Percentiles rank a stretch among this genome's conserved stretches.
These are phyloP conservation scores for Gobius niger DNA, from an alignment of 2,113 vertebrate species.

Conservation along the genomic window DNA sequence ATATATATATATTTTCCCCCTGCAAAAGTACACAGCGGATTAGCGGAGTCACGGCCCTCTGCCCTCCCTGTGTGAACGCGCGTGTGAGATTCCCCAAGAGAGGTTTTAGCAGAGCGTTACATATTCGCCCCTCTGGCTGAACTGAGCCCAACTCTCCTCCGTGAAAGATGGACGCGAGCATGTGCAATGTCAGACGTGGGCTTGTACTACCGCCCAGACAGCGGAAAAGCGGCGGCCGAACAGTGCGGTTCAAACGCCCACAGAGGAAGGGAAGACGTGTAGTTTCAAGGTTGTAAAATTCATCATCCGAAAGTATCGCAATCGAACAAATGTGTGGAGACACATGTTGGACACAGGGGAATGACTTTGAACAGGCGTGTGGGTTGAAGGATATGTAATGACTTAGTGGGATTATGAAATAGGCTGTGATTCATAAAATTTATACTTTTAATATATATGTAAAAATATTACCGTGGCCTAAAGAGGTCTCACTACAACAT, in stretches of 20 bases:
- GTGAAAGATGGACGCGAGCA: conserved; percentile 49
- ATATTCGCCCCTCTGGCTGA: conserved; percentile 64
- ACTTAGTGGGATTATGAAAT: not conserved
- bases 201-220: conserved; percentile 26
- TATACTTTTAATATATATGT: too few species aligned
- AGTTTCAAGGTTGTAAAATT: conserved; percentile 38
- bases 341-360: conserved; percentile 26
- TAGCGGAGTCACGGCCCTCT: conserved; percentile 20
- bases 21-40: conserved; percentile 25
- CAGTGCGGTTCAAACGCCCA: conserved; percentile 57
- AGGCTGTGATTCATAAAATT: not conserved
- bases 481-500: too few species aligned
- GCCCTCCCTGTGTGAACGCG: conserved; percentile 9
- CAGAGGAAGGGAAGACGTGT: conserved; percentile 34
- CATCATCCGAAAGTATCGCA: conserved; percentile 33
- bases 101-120: conserved; percentile 60
- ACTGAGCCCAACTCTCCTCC: conserved; percentile 55
- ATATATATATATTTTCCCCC: conserved; percentile 12
- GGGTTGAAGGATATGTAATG: not conserved
- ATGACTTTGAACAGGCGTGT: conserved; percentile 22
- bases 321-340: conserved; percentile 20
- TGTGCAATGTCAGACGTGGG: conserved; percentile 29
- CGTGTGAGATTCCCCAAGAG: conserved; percentile 46
- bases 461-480: too few species aligned
- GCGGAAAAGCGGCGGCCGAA: conserved; percentile 42